Evolutionary conservation across 1,140 invertebrate species (phyloP), one percentile per base, ranked within the genome.

Genomic region (Bursaphelenchus mucronatus): DNA sequence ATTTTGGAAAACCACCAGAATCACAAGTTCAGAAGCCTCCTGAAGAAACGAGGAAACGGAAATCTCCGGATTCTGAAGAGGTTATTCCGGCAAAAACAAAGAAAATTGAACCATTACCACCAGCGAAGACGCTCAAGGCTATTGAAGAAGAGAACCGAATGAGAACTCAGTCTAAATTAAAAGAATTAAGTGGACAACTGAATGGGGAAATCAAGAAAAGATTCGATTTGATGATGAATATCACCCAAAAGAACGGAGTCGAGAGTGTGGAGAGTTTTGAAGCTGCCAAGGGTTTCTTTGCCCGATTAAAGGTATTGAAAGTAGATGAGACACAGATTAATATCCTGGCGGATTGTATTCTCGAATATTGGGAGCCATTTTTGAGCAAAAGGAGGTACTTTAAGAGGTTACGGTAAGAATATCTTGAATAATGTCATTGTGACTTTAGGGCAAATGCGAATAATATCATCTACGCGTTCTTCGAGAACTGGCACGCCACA

Each of bases 371-470:
- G 13, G 13, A n/a, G 4, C 47, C 13, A n/a, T 49, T n/a, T 19
- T 49, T 49, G 6, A 49, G 19, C 19, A 19, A 49, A 49, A 49
- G 19, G 47, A 1, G 19, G 47, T 49, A n/a, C 47, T n/a, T 49
- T 49, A n/a, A 49, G 47, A 49, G 19, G 6, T 19, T 49, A n/a
- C 47, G 47, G 47, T 19, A 49, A 49, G 47, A n/a, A n/a, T 49
- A n/a, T 49, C 5, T 30, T 30, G 30, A 30, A 30, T 1, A 30
- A 30, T 30, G 2, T 30, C 5, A 30, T 30, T 30, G 30, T 5
- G 47, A 49, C 47, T 19, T 49, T 19, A 19, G 13, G 13, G 13
- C 47, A 19, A n/a, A 49, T n/a, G 13, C 19, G 19, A 49, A 49
- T 49, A n/a, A 49, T n/a, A n/a, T 19, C 47, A 49, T 49, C 6